These are phyloP conservation scores for Erebia ligea DNA, from an alignment of 2,888 invertebrate genomes.

Conservation along the genomic window DNA sequence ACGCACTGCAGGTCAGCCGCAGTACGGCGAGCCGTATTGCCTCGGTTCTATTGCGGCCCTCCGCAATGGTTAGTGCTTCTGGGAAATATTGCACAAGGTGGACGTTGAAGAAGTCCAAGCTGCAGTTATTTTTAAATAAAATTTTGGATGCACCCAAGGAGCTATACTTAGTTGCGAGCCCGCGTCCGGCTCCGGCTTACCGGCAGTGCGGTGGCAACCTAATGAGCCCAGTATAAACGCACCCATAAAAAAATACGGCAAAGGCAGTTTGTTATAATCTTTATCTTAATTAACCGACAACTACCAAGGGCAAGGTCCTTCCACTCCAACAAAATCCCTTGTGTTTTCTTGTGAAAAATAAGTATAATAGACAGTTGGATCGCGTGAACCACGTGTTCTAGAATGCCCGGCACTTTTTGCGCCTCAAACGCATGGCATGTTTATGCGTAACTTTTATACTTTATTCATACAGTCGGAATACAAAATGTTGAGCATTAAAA, in stretches of 20 bases:
- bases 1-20: too few species aligned
- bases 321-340: slow-evolving; percentile 33
- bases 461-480: background rate
- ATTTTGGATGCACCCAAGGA: too few species aligned
- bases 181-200: too few species aligned
- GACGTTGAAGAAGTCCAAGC: too few species aligned
- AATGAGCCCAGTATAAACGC: background rate
- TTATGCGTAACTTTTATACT: slow-evolving; percentile 1
- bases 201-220: too few species aligned
- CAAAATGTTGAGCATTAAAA: background rate
- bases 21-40: too few species aligned
- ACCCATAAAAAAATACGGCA: background rate
- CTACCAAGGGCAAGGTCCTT: slow-evolving; percentile 30
- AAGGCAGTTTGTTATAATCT: slow-evolving; percentile 3
- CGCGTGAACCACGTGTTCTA: slow-evolving; percentile 52
- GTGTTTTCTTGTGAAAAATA: slow-evolving; percentile 35
- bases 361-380: slow-evolving; percentile 57
- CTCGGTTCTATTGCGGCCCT: too few species aligned
- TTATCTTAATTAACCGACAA: slow-evolving; percentile 40
- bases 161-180: too few species aligned
- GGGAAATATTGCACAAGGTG: too few species aligned
- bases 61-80: too few species aligned
- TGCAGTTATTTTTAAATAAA: too few species aligned
- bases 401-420: slow-evolving; percentile 29
- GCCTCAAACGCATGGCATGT: slow-evolving; percentile 13